Evolutionary conservation across 2,888 invertebrate genomes (phyloP).

Genomic region (Sepioteuthis lessoniana): DNA sequence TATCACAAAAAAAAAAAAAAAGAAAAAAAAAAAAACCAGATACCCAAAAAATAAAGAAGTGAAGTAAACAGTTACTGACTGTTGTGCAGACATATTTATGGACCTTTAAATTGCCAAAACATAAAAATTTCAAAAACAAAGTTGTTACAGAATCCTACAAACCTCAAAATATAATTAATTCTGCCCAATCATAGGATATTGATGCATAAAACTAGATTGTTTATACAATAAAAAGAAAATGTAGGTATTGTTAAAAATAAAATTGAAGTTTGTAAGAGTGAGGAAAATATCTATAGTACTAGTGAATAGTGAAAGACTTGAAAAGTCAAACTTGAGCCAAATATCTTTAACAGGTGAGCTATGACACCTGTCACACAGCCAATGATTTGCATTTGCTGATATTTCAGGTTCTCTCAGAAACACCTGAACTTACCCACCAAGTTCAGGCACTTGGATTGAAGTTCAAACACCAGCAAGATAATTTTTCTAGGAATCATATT

Average conservation of each 20-base stretch:
- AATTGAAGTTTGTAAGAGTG: background rate
- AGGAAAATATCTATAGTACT: background rate
- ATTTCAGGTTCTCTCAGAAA: background rate
- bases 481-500: background rate
- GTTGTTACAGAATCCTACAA: background rate
- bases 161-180: background rate
- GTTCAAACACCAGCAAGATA: background rate
- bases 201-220: no score
- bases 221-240: no score
- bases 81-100: no score
- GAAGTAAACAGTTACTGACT: no score
- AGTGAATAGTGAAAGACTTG: background rate
- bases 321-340: background rate
- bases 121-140: no score
- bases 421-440: no score
- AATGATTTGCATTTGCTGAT: background rate
- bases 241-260: no score
- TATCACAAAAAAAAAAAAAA: no score
- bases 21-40: no score
- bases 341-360: background rate
- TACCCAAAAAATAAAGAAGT: no score
- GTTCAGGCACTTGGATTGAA: background rate
- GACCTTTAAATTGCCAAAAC: no score
- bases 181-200: no score
- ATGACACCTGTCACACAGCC: background rate